phyloP scores from a whole-genome alignment of 2,113 vertebrate species.

The Xiphias gladius region DNA sequence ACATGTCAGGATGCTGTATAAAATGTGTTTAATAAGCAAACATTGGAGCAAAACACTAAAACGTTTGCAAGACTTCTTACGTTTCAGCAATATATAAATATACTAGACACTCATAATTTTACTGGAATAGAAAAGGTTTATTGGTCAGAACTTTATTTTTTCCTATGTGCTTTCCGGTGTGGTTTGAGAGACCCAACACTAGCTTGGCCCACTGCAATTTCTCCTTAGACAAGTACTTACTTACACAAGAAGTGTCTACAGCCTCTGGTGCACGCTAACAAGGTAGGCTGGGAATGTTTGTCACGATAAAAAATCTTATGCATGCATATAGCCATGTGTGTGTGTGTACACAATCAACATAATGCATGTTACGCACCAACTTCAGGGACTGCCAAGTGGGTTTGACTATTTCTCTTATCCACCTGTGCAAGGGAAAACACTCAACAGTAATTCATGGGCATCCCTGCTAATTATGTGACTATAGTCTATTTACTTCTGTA shows the following conservation, averaged over 20 bases:
- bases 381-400: constrained; percentile 1
- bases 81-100: not conserved
- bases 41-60: not conserved
- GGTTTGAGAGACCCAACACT: constrained; percentile 27
- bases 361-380: not conserved
- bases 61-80: not conserved
- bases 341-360: constrained; percentile 15
- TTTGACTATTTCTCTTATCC: constrained; percentile 34
- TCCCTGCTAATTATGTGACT: constrained; percentile 71
- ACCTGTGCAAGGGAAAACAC: constrained; percentile 66
- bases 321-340: not conserved
- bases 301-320: not conserved
- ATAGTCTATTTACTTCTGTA: constrained; percentile 69
- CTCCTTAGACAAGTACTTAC: constrained; percentile 16
- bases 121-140: constrained; percentile 35
- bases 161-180: constrained; percentile 38
- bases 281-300: constrained; percentile 6
- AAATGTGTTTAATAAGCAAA: not conserved
- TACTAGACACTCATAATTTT: constrained; percentile 20
- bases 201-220: not conserved
- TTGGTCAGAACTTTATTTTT: constrained; percentile 30
- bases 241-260: constrained; percentile 2
- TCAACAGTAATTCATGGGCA: constrained; percentile 58
- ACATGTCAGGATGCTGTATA: not conserved
- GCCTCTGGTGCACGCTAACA: constrained; percentile 15